These are phyloP conservation scores for Sebastolobus altivelis DNA, from an alignment of 2,797 vertebrate genomes.

Conservation along the genomic window DNA sequence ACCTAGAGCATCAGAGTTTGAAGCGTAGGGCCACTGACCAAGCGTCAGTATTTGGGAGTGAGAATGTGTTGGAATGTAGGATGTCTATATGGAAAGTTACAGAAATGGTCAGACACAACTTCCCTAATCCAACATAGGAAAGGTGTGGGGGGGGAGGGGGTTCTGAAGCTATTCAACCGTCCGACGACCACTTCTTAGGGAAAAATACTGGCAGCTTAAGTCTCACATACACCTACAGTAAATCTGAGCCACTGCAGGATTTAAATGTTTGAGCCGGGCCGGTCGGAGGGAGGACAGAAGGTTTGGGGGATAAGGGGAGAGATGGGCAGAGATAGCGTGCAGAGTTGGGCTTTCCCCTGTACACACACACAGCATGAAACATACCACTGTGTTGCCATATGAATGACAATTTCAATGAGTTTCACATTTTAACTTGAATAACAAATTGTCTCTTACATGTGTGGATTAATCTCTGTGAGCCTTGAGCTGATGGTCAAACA, in stretches of 20 bases:
- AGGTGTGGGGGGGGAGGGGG: no score
- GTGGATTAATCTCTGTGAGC: background rate
- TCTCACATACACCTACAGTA: background rate
- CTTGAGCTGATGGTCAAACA: background rate
- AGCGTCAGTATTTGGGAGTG: background rate
- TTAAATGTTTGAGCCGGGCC: constrained; percentile 33
- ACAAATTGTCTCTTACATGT: background rate
- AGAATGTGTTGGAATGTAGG: background rate
- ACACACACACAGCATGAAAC: constrained; percentile 14
- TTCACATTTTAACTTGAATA: background rate
- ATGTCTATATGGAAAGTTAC: background rate
- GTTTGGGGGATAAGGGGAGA: background rate
- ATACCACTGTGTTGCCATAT: background rate
- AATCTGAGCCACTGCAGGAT: constrained; percentile 6
- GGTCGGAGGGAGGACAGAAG: constrained; percentile 19
- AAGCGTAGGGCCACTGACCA: background rate
- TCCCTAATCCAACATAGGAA: background rate
- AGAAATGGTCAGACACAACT: background rate
- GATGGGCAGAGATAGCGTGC: constrained; percentile 5
- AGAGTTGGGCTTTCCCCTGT: background rate
- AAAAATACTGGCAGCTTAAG: background rate
- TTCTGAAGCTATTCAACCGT: no score
- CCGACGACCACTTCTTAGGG: background rate
- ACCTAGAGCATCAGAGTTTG: background rate
- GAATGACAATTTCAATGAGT: background rate